Evolutionary conservation across 2,113 vertebrate genomes (phyloP).

Genomic region (Bostrychus sinensis): DNA sequence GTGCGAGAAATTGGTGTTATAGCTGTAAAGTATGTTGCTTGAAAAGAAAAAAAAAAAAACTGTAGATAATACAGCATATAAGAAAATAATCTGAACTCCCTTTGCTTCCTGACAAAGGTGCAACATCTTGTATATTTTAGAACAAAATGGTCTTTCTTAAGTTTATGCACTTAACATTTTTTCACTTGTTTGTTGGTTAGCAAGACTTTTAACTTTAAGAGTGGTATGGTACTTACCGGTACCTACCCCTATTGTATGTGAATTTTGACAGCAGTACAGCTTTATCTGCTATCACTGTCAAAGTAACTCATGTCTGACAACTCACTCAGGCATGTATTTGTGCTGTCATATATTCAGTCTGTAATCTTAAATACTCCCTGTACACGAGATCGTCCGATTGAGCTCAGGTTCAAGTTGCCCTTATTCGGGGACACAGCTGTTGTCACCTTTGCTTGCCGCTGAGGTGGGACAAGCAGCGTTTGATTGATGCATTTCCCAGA

Average conservation of each 20-base stretch:
- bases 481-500: constrained; percentile 80
- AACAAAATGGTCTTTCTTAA: too few relatives aligned
- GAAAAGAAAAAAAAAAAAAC: too few relatives aligned
- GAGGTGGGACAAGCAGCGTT: constrained; percentile 66
- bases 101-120: too few relatives aligned
- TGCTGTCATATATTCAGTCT: constrained; percentile 46
- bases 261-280: constrained; percentile 45
- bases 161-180: too few relatives aligned
- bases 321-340: constrained; percentile 35
- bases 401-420: constrained; percentile 50
- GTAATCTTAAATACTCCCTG: constrained; percentile 70
- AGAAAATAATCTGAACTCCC: too few relatives aligned
- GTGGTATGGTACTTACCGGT: too few relatives aligned
- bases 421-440: constrained; percentile 42
- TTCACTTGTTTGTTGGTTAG: too few relatives aligned
- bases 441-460: constrained; percentile 62
- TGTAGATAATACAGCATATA: too few relatives aligned
- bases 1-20: too few relatives aligned
- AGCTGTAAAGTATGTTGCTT: too few relatives aligned
- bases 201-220: too few relatives aligned
- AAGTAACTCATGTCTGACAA: constrained; percentile 45
- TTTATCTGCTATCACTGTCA: constrained; percentile 43
- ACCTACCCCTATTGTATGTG: constrained; percentile 35
- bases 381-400: constrained; percentile 27
- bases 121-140: too few relatives aligned